Evolutionary conservation across 1,140 invertebrate genomes (phyloP).

Genomic region (Phortica variegata): DNA sequence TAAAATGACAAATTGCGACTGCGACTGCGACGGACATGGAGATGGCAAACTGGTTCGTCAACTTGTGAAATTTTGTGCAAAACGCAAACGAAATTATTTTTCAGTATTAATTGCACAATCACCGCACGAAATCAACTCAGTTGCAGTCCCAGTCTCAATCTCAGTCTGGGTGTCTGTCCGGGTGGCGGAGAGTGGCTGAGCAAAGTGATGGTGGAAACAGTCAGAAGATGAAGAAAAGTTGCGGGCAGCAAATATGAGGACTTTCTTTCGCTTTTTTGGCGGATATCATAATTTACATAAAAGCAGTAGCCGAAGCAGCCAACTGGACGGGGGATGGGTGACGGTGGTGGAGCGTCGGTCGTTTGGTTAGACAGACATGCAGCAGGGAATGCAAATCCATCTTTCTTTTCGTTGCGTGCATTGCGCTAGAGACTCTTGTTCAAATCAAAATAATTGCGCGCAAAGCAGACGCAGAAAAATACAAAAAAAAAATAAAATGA

Average conservation of each 20-base stretch:
- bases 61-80: too few species aligned
- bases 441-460: slow-evolving; percentile 26
- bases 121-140: too few species aligned
- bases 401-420: too few species aligned
- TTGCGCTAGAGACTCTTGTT: background rate
- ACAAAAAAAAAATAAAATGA: slow-evolving; percentile 25
- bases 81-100: too few species aligned
- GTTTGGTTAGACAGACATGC: too few species aligned
- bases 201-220: slow-evolving; percentile 31
- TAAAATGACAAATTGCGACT: slow-evolving; percentile 44
- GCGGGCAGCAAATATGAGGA: too few species aligned
- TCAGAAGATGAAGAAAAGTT: slow-evolving; percentile 28
- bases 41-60: slow-evolving; percentile 40
- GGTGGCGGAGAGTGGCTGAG: slow-evolving; percentile 8
- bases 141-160: too few species aligned
- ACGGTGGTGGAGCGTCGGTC: too few species aligned
- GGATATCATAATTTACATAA: slow-evolving; percentile 43
- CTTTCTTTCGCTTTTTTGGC: slow-evolving; percentile 51
- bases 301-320: slow-evolving; percentile 20
- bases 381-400: too few species aligned
- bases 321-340: background rate
- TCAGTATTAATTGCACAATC: slow-evolving; percentile 55
- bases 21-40: slow-evolving; percentile 12
- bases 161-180: too few species aligned
- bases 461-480: slow-evolving; percentile 24